A percentile compares a stretch with the other conserved stretches of the same genome.
Conservation (phyloP, 1,140 invertebrate genomes). For the Armadillidium nasatum region DNA sequence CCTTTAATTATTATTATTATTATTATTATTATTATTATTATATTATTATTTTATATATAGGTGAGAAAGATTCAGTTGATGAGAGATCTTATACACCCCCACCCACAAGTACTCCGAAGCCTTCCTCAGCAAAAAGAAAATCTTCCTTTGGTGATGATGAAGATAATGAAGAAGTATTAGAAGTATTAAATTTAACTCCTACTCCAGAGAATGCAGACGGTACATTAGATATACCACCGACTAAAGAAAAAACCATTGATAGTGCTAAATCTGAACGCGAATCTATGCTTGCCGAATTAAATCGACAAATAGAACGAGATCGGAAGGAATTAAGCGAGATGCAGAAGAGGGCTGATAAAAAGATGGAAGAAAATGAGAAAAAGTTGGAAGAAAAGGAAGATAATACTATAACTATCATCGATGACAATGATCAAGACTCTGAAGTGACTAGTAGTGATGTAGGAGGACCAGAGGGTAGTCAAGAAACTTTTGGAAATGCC, state of each 20-base stretch:
- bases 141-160: not conserved
- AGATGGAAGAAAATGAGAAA: constrained; percentile 41
- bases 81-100: not conserved
- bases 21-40: too few relatives aligned
- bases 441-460: not conserved
- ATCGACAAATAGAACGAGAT: constrained; percentile 75
- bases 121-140: not conserved
- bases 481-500: constrained; percentile 42
- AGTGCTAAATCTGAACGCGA: constrained; percentile 45
- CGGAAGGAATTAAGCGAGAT: constrained; percentile 63
- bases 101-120: not conserved
- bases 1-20: too few relatives aligned
- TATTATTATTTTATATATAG: too few relatives aligned
- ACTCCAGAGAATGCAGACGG: not conserved
- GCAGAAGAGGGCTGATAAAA: constrained; percentile 36
- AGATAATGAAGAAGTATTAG: not conserved
- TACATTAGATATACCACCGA: not conserved
- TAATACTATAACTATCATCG: not conserved
- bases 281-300: constrained; percentile 67
- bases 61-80: not conserved
- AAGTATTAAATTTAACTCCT: not conserved
- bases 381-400: not conserved
- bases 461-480: constrained; percentile 36
- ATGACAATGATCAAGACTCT: not conserved
- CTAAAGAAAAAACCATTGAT: not conserved